Base-by-base conservation (phyloP, 2,113 vertebrate genomes). In the Notothenia rossii region DNA sequence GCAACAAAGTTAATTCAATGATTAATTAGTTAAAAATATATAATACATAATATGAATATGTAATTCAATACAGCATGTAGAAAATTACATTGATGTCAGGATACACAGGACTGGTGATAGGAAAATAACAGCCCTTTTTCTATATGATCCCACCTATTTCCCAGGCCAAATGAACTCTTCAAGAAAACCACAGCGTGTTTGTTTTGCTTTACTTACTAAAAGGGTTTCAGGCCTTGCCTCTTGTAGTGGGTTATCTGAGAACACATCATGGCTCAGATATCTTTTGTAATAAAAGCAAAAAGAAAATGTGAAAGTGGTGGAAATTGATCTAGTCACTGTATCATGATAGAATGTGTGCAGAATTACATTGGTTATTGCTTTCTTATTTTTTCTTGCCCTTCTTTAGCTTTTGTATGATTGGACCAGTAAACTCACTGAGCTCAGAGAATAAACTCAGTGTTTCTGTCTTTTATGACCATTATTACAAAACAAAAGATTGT, bases 151-250 rank as follows among this genome's bases (percentile, higher is more conserved):
- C 59, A 65, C 40, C 36, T 50, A 43, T 60, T 60, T 50, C n/a
- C 43, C 29, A 56, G 18, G 2, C 10, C 46, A 61, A 8, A 25
- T 11, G 40, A n/a, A 59, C 17, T 22, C 22, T 43, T 2, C 7
- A 53, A 55, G 25, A 72, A 64, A 51, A 56, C 29, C 55, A 65
- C 51, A 53, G 22, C 33, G 10, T 45, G 51, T 45, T 55, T 15
- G 13, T 60, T 66, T 66, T n/a, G 13, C 43, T 63, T 71, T 29
- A 49, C 29, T 58, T 12, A 33, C 60, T 20, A 77, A 55, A 20
- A 59, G 2, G 2, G 43, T 56, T 63, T 62, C 18, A 54, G 11
- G 20, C 48, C 7, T 53, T 5, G 4, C 29, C n/a, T 49, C 51
- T 64, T 10, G 9, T 71, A 51, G 7, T 7, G 1, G 51, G 25